Conservation (phyloP, 2,113 vertebrate genomes). For the Canis aureus region DNA sequence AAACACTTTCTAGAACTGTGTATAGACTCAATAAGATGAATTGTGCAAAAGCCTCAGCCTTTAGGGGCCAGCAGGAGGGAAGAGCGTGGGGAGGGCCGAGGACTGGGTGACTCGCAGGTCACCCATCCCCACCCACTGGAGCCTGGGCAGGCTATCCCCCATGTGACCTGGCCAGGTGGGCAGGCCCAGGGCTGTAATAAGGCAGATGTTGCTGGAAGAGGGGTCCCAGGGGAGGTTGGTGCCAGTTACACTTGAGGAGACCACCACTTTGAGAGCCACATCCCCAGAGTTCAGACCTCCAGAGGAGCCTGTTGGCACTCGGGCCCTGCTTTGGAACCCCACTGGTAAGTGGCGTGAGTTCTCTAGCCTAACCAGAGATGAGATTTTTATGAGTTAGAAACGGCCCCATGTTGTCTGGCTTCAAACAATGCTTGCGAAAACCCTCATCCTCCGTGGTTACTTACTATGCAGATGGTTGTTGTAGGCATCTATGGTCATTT, state of each 20-base stretch:
- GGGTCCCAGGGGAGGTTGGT: accelerated
- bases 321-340: neutral
- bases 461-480: neutral
- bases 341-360: neutral
- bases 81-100: accelerated
- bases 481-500: neutral
- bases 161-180: neutral
- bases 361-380: neutral
- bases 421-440: neutral
- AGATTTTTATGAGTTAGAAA: neutral
- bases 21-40: neutral
- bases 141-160: neutral
- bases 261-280: neutral
- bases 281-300: neutral
- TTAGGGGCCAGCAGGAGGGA: too few relatives aligned
- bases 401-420: neutral
- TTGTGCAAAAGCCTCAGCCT: neutral
- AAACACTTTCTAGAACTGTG: neutral
- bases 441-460: neutral
- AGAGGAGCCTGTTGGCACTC: neutral
- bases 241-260: neutral
- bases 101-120: neutral
- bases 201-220: neutral
- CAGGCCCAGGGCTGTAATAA: neutral
- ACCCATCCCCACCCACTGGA: too few relatives aligned